These are phyloP conservation scores for Mesopsocus fuscifrons DNA, from an alignment of 2,888 invertebrate species.

Conservation along the genomic window DNA sequence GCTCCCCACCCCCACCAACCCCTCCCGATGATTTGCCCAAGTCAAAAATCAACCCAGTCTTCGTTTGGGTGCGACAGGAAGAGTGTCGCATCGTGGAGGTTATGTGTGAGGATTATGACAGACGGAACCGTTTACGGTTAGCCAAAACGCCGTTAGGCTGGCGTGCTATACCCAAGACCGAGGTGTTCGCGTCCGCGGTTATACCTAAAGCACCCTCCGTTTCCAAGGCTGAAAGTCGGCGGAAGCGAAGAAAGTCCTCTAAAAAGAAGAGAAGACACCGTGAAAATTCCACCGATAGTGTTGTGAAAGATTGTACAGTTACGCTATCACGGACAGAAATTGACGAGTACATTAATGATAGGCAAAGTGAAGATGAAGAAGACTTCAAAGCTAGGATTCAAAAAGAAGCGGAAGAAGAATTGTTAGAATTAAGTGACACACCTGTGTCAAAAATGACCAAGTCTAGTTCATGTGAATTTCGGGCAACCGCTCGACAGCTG, in stretches of 20 bases:
- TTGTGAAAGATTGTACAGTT: background rate
- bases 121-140: constrained; percentile 62
- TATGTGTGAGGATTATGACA: constrained; percentile 73
- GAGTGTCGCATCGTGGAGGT: constrained; percentile 67
- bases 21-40: constrained; percentile 26
- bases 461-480: constrained; percentile 7
- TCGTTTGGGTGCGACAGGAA: constrained; percentile 66
- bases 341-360: background rate
- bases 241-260: constrained; percentile 9
- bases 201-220: constrained; percentile 15
- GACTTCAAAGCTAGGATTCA: background rate
- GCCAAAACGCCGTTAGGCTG: constrained; percentile 65
- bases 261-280: constrained; percentile 15
- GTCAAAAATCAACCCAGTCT: constrained; percentile 59
- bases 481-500: background rate
- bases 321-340: background rate
- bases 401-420: constrained; percentile 18
- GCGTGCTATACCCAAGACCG: constrained; percentile 65
- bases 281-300: constrained; percentile 19
- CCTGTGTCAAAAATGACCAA: constrained; percentile 11
- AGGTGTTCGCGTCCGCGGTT: constrained; percentile 29
- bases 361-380: constrained; percentile 3
- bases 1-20: constrained; percentile 17
- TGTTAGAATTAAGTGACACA: background rate
- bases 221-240: constrained; percentile 14